Evolutionary conservation across 2,888 invertebrate species (phyloP).

Genomic region (Pyrgus malvae): DNA sequence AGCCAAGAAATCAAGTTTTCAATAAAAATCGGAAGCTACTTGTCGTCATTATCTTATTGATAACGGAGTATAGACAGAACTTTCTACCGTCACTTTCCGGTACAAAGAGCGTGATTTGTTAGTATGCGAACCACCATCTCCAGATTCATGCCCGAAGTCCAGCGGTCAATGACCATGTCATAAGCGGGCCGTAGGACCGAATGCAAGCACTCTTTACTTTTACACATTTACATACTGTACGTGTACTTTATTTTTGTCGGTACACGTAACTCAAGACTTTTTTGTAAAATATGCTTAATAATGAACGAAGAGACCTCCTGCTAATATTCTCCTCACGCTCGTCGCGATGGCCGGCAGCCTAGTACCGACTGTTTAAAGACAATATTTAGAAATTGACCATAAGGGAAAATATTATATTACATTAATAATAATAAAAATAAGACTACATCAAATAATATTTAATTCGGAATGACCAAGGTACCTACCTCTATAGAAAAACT

Average conservation of each 20-base stretch:
- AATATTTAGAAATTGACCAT: too few species aligned
- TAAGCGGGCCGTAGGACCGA: slow-evolving; percentile 21
- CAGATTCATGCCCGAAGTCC: slow-evolving; percentile 55
- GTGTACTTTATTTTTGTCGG: not conserved
- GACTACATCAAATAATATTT: too few species aligned
- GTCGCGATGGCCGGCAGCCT: slow-evolving; percentile 40
- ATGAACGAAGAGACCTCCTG: slow-evolving; percentile 26
- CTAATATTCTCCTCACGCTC: slow-evolving; percentile 51
- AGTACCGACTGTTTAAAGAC: slow-evolving; percentile 10
- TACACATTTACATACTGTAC: slow-evolving; percentile 16
- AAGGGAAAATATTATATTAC: too few species aligned
- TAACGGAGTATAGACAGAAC: too few species aligned
- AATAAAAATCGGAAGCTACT: too few species aligned
- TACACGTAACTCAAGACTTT: not conserved
- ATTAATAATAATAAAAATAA: too few species aligned
- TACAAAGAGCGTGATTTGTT: slow-evolving; percentile 32
- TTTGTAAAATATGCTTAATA: not conserved
- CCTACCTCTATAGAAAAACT: too few species aligned
- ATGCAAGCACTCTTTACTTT: slow-evolving; percentile 16
- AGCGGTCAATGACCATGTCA: slow-evolving; percentile 63
- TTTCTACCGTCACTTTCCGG: not conserved
- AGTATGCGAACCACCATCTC: slow-evolving; percentile 60
- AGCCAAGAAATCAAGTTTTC: too few species aligned
- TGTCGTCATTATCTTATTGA: too few species aligned
- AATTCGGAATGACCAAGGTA: too few species aligned